Conservation (phyloP, 2,888 invertebrate species). For the Nephrotoma guestfalica region DNA sequence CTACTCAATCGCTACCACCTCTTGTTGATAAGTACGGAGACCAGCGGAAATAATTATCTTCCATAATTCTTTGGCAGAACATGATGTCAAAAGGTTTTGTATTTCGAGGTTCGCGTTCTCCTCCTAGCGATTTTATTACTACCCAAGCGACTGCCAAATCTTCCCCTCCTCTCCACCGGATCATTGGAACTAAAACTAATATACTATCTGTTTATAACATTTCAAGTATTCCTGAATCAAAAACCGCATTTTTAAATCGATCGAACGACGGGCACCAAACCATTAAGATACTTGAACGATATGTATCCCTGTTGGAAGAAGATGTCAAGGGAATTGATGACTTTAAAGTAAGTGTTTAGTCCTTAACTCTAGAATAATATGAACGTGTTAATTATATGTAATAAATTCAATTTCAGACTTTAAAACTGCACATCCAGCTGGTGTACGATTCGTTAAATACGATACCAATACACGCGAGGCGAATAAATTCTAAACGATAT, state of each 20-base stretch:
- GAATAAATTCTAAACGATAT: background rate
- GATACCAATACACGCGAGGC: background rate
- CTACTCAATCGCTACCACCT: too few species aligned
- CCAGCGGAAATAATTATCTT: too few species aligned
- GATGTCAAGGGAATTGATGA: background rate
- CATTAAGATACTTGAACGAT: background rate
- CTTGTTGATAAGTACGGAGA: too few species aligned
- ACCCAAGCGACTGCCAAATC: too few species aligned
- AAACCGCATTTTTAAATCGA: constrained; percentile 12
- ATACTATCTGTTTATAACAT: background rate
- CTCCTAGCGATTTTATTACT: too few species aligned
- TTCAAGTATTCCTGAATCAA: constrained; percentile 17
- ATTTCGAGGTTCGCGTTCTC: too few species aligned
- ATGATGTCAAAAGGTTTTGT: too few species aligned
- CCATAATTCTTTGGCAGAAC: too few species aligned
- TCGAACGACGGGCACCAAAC: background rate
- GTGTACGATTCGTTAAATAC: background rate
- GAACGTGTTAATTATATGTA: background rate
- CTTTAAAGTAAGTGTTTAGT: background rate
- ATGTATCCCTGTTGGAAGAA: background rate
- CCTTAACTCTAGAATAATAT: background rate
- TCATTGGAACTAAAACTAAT: constrained; percentile 1
- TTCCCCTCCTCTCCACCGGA: too few species aligned
- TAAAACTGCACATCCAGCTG: background rate
- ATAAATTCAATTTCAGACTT: background rate